Evolutionary conservation across 2,113 vertebrate species (phyloP), one percentile per base, ranked within the genome.

Genomic region (Desmodus rotundus): DNA sequence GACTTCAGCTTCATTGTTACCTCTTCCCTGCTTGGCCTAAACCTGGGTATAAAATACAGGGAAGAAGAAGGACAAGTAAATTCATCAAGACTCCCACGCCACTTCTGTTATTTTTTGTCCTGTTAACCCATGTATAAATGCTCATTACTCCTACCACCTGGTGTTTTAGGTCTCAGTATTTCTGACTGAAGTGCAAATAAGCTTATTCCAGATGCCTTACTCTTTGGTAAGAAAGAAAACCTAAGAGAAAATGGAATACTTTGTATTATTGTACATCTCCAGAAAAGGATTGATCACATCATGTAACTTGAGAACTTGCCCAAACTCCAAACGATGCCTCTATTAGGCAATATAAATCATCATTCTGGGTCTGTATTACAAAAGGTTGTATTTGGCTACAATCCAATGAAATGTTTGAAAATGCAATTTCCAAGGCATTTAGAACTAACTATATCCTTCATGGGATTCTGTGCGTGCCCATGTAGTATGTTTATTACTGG

Each of bases 351-450:
- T 50, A 20, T 68, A 63, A 80, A 86, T 76, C 96, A 20, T 92
- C 61, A 68, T 92, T 95, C 84, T 97, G 56, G 33, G 78, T 97
- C 73, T 97, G 47, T 93, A 76, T 89, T 94, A 95, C 14, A 92
- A 89, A 76, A 96, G 83, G 73, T 89, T 92, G 76, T 65, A 74
- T 94, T 94, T 97, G 94, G 91, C 77, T 94, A 70, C 38, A 93
- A 78, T 65, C 61, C 86, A 97, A 31, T 74, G 61, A 95, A 95
- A 96, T 91, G 24, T 86, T 93, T 73, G 45, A 94, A 90, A 96
- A 63, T 87, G 61, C 68, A 74, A 67, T 97, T 96, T 93, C 54
- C 20, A 93, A 93, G 19, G 41, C 54, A 41, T 93, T 95, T 81
- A 82, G 61, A 92, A 86, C 73, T 87, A 92, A 86, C 73, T 87